phyloP scores from a whole-genome alignment of 1,140 invertebrate species.

The Lanistes nyassanus region DNA sequence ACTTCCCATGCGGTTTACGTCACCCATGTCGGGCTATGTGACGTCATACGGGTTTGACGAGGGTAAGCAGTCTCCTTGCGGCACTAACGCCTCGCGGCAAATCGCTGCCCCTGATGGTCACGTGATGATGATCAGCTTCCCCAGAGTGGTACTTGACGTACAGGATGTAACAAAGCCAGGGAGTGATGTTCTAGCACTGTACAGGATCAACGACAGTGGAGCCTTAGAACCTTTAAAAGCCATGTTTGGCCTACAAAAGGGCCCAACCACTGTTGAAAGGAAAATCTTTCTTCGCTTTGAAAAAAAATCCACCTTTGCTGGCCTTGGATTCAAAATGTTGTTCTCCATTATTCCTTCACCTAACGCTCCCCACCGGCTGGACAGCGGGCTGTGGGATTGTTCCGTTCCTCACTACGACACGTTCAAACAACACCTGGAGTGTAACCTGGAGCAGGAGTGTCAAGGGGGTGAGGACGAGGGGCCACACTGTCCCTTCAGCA shows the following conservation, averaged over 20 bases:
- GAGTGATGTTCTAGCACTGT: background rate
- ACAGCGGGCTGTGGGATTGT: conserved; percentile 1
- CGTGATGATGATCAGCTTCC: conserved; percentile 3
- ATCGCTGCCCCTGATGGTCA: background rate
- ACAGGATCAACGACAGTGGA: background rate
- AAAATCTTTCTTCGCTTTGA: background rate
- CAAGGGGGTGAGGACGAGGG: no score
- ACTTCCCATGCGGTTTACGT: no score
- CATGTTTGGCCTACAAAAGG: no score
- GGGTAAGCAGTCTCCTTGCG: background rate
- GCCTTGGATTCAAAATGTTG: background rate
- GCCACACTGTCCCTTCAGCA: no score
- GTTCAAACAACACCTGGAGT: conserved; percentile 6
- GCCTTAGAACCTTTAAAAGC: background rate
- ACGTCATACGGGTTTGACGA: conserved; percentile 1
- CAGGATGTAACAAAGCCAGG: background rate
- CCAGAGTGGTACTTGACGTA: background rate
- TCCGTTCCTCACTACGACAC: background rate
- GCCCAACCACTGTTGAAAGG: background rate
- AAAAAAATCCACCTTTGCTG: background rate
- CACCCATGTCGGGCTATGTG: conserved; percentile 2
- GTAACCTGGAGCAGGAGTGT: conserved; percentile 10
- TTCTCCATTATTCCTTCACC: background rate
- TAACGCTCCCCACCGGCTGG: background rate
- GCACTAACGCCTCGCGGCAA: background rate